These are phyloP conservation scores for Elmis aenea DNA, from an alignment of 2,888 invertebrate genomes.

Conservation along the genomic window DNA sequence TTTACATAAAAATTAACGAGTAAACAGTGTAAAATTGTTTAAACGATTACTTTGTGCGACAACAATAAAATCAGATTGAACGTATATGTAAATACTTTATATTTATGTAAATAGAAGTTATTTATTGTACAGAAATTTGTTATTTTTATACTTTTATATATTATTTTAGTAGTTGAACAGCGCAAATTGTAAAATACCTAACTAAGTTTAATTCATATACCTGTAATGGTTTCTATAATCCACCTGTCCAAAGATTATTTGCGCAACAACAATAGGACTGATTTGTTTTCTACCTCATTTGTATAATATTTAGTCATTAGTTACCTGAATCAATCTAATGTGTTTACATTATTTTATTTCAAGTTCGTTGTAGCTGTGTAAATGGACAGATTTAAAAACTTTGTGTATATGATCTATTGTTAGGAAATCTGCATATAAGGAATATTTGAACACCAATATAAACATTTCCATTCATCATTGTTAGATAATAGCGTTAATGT, in stretches of 20 bases:
- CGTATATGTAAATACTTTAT: too few species aligned
- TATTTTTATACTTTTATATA: constrained; percentile 26
- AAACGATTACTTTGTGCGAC: too few species aligned
- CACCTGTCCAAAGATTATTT: constrained; percentile 19
- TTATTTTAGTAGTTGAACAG: constrained; percentile 10
- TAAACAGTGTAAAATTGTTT: too few species aligned
- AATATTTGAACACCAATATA: too few species aligned
- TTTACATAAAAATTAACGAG: too few species aligned
- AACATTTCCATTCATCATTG: too few species aligned
- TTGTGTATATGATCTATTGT: too few species aligned
- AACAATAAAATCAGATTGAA: background rate
- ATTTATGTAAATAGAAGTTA: constrained; percentile 21
- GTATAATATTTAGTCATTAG: constrained; percentile 41
- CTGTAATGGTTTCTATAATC: constrained; percentile 6
- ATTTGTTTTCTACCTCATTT: constrained; percentile 47
- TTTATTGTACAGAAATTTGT: constrained; percentile 27
- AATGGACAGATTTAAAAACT: too few species aligned
- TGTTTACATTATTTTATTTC: background rate
- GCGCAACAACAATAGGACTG: constrained; percentile 41
- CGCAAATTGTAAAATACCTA: constrained; percentile 1
- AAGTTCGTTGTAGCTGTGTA: too few species aligned
- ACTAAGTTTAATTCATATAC: constrained; percentile 6
- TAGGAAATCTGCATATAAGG: too few species aligned
- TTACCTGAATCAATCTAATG: constrained; percentile 32
- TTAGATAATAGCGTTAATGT: too few species aligned